Conservation (phyloP, 2,113 vertebrate species). For the Eptesicus fuscus region DNA sequence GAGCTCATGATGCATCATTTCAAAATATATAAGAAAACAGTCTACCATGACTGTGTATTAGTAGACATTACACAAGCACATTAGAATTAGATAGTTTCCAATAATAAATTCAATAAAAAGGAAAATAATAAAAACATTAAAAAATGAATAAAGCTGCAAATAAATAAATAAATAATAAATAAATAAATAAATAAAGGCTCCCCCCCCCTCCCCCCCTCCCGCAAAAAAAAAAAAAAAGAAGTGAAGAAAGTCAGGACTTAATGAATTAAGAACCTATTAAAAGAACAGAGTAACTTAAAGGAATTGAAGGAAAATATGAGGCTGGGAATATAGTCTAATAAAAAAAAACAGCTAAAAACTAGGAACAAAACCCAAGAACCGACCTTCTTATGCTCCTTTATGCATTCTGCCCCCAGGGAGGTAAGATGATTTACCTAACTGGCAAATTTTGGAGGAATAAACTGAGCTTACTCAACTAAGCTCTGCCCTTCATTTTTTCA, state of each 20-base stretch:
- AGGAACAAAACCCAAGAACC: neutral
- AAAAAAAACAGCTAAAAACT: neutral
- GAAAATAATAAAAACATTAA: neutral
- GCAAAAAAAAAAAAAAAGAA: neutral
- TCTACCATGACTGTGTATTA: neutral
- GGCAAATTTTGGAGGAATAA: neutral
- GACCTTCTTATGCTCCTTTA: neutral
- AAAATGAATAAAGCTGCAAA: neutral
- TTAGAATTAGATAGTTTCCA: neutral
- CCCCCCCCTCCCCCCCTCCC: neutral
- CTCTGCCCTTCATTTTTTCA: neutral
- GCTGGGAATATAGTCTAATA: neutral
- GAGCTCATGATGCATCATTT: neutral
- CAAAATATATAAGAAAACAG: neutral
- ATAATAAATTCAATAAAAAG: neutral
- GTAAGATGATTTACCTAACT: neutral
- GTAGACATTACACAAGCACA: neutral
- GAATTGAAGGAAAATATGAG: neutral
- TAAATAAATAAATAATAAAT: neutral
- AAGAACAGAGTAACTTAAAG: neutral
- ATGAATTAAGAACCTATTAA: neutral
- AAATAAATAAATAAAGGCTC: neutral
- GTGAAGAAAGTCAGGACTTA: neutral
- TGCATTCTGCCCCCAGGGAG: neutral
- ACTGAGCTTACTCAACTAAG: neutral